Base-by-base conservation (phyloP, 2,888 invertebrate genomes). In the Noctua janthina region DNA sequence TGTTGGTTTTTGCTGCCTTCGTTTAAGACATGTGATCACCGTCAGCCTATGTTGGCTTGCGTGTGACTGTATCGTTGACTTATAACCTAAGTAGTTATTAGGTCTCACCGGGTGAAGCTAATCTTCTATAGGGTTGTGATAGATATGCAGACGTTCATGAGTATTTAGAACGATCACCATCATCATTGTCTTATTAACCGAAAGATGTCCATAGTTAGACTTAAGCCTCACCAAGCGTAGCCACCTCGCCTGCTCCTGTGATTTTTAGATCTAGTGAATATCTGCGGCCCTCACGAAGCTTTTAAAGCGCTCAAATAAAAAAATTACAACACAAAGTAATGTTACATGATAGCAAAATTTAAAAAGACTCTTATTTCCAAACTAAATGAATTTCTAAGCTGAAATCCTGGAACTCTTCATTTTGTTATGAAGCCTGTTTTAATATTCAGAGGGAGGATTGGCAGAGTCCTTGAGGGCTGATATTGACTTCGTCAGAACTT, bases 381-480 rank as follows among this genome's bases (percentile, higher is more conserved):
- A 68, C 46, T 39, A 29, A 76, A 62, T 64, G 23, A 81, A 69
- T 74, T 46, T 80, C 23, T 54, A 13, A 59, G 51, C 59, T 71
- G n/a, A 71, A 77, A 83, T 75, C 51, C 59, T 23, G 62, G 49
- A 49, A 3, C 17, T 46, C 11, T 35, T 76, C 72, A 84, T 80
- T 78, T 74, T 51, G 62, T 81, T 81, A 78, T 81, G 72, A 76
- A 72, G 66, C 49, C 72, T 73, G 43, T 73, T 85, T 75, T 79
- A 82, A 82, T 85, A 85, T 85, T 85, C 86, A 82, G 54, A 76
- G 85, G 68, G 72, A 69, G 62, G 54, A 76, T 62, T 64, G 74
- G 62, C 35, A n/a, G 56, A 54, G 49, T 73, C 86, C 66, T 79
- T 56, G 72, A 75, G 66, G 76, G 64, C 76, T 79, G 69, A n/a